Percentiles rank a stretch among this genome's conserved stretches.
Conservation (phyloP, 2,888 invertebrate genomes). For the Nycteola revayana region DNA sequence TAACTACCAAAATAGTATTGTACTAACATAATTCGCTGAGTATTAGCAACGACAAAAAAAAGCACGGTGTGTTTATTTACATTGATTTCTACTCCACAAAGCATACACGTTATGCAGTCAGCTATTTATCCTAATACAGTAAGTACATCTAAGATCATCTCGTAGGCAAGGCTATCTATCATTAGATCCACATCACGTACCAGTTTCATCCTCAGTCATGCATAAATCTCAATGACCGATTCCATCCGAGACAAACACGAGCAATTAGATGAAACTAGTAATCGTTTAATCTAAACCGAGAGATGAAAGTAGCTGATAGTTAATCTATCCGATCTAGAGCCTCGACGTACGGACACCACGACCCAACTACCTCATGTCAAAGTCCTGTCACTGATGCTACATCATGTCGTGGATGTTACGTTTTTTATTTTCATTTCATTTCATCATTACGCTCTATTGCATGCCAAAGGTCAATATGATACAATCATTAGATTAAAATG, state of each 20-base stretch:
- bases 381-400: conserved; percentile 56
- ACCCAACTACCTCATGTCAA: conserved; percentile 50
- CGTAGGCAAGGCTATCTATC: conserved; percentile 35
- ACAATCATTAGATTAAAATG: conserved; percentile 36
- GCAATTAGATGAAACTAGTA: conserved; percentile 75
- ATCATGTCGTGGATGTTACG: conserved; percentile 35
- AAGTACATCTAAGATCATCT: conserved; percentile 35
- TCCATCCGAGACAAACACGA: conserved; percentile 61
- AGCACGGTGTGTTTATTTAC: too few relatives aligned
- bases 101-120: conserved; percentile 9
- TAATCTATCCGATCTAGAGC: conserved; percentile 42
- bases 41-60: too few relatives aligned
- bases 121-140: conserved; percentile 23
- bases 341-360: conserved; percentile 37
- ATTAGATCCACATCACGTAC: conserved; percentile 38
- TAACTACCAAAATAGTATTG: too few relatives aligned
- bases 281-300: conserved; percentile 71
- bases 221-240: conserved; percentile 62
- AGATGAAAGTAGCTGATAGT: conserved; percentile 78
- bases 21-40: too few relatives aligned
- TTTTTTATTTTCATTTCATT: conserved; percentile 35
- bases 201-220: conserved; percentile 50
- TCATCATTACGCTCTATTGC: conserved; percentile 43
- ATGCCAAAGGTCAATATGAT: too few relatives aligned
- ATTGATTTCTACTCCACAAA: too few relatives aligned